A percentile compares a stretch with the other conserved stretches of the same genome.
These are phyloP conservation scores for Neuroterus valhalla DNA, from an alignment of 1,140 invertebrate species.

Conservation along the genomic window DNA sequence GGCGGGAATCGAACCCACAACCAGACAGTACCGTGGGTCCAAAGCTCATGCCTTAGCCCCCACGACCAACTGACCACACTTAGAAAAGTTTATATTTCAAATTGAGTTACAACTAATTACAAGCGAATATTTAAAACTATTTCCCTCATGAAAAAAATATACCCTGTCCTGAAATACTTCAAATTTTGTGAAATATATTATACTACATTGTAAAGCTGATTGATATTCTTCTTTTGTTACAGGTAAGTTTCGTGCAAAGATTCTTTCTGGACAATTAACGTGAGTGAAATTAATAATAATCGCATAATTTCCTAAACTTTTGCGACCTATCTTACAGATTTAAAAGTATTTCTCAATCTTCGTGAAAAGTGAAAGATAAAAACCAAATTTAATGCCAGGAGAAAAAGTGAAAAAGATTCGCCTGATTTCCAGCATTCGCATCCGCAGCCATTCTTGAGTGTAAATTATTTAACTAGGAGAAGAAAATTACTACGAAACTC, in stretches of 20 bases:
- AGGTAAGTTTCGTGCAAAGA: background rate
- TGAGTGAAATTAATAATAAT: background rate
- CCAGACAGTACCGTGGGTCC: too few relatives aligned
- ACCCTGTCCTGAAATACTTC: too few relatives aligned
- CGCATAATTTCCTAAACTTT: background rate
- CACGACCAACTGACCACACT: too few relatives aligned
- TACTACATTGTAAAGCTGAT: background rate
- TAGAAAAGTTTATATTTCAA: too few relatives aligned
- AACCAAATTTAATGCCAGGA: background rate
- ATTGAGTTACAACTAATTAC: too few relatives aligned
- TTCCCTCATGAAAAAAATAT: too few relatives aligned
- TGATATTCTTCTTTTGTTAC: background rate
- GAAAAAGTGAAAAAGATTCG: background rate
- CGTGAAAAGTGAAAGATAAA: background rate
- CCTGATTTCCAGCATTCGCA: background rate
- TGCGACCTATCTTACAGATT: background rate
- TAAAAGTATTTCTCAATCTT: background rate
- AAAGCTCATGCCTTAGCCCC: too few relatives aligned
- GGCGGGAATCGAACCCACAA: too few relatives aligned
- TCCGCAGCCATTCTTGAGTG: conserved; percentile 1
- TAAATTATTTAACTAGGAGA: conserved; percentile 13
- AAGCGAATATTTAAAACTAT: too few relatives aligned
- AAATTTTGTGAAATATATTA: too few relatives aligned
- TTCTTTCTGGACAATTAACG: background rate
- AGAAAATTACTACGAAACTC: conserved; percentile 11